Conservation (phyloP, 2,113 vertebrate genomes). For the Melozone crissalis region DNA sequence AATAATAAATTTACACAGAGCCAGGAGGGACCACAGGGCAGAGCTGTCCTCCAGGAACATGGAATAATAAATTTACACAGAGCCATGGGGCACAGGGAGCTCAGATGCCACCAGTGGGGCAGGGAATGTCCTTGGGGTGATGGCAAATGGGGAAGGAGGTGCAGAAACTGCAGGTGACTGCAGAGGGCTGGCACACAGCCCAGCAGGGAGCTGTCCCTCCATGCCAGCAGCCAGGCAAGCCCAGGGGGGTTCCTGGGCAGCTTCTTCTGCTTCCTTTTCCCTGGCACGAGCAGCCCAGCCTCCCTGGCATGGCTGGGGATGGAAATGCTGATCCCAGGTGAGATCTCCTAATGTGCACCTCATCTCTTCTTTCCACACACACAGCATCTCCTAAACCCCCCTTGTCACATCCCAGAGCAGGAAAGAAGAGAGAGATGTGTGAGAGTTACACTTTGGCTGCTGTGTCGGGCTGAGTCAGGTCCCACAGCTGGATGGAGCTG, state of each 20-base stretch:
- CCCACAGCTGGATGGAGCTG: neutral
- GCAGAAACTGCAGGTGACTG: neutral
- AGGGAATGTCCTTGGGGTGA: neutral
- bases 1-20: too few relatives aligned
- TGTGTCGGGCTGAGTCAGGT: neutral
- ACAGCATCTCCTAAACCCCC: neutral
- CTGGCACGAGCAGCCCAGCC: neutral
- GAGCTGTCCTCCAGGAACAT: too few relatives aligned
- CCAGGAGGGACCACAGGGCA: neutral
- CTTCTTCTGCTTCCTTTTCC: neutral
- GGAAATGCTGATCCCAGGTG: neutral
- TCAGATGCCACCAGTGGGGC: fast-evolving
- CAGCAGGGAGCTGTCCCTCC: neutral
- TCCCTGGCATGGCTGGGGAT: neutral
- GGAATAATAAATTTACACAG: neutral
- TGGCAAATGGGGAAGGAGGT: neutral
- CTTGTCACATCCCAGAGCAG: neutral
- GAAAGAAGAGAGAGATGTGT: neutral
- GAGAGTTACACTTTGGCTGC: neutral
- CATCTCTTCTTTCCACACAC: neutral
- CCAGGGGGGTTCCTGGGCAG: neutral
- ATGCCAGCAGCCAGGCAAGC: neutral
- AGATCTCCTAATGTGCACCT: neutral
- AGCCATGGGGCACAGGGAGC: fast-evolving
- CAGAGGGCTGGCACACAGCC: neutral